Base-by-base conservation (phyloP, 2,797 vertebrate genomes). In the Pangasius sanitwongsei region DNA sequence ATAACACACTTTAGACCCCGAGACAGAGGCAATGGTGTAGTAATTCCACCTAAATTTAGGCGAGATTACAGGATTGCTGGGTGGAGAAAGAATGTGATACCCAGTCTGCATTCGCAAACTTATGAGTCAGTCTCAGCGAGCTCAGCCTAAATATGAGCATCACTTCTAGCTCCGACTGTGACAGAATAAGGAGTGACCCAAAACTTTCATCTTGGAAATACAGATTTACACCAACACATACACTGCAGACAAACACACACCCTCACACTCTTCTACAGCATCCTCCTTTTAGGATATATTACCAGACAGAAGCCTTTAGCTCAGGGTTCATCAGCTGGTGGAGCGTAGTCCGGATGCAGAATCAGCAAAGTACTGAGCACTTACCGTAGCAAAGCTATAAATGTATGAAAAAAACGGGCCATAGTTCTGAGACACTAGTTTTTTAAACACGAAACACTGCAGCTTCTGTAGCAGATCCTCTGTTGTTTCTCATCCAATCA, bases 1-100 rank as follows among this genome's bases (percentile, higher is more conserved):
- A 77, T 53, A 55, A 87, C 55, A 67, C 55, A 81, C 61, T 88
- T 83, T 69, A 83, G 69, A 87, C 77, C 83, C 20, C 88, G 80
- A 83, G 70, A 55, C 50, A 44, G 75, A 70, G 41, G 78, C 74
- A 59, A 86, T 28, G 67, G 70, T 65, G 41, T 44, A 53, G 67
- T 74, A 88, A 88, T 57, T 63, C 63, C 41, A 48, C 87, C 53
- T 88, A 72, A 72, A 86, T 6, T 44, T 67, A 84, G 83, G 28
- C 0, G 6, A 87, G 88, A 74, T 18, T 18, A 28, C 65, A 81
- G 91, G 86, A 86, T 89, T 86, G 65, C 55, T 84, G 88, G 86
- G 88, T 88, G 86, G 87, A 84, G 83, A 50, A 85, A 31, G 86
- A 87, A 87, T 81, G 72, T 81, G 37, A 72, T 44, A 65, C 82